phyloP scores from a whole-genome alignment of 2,888 invertebrate species.

The Leptinotarsa juncta region DNA sequence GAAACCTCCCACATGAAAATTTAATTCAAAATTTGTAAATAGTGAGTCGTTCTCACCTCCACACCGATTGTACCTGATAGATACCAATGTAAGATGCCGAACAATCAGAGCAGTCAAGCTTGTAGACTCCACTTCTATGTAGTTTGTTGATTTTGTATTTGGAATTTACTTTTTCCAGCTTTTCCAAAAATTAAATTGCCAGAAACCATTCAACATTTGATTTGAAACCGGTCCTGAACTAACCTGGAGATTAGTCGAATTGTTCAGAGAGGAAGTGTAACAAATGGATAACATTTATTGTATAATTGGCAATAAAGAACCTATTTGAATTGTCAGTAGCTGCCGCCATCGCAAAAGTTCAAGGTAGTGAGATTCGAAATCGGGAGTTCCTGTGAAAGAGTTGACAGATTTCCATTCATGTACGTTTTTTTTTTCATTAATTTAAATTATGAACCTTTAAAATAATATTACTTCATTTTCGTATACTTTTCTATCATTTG shows the following conservation, averaged over 20 bases:
- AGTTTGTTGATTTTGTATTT: no score
- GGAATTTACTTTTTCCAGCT: no score
- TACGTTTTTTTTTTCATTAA: not conserved
- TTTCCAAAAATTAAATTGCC: not conserved
- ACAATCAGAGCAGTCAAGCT: no score
- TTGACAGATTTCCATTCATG: not conserved
- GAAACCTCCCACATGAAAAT: no score
- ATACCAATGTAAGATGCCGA: no score
- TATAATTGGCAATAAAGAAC: conserved; percentile 44
- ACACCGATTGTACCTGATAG: no score
- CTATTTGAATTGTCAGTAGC: conserved; percentile 37
- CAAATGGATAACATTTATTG: conserved; percentile 47
- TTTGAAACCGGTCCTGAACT: conserved; percentile 2
- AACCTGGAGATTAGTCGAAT: conserved; percentile 21
- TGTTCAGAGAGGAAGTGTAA: conserved; percentile 44
- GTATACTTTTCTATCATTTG: no score
- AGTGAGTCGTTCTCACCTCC: no score
- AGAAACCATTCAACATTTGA: not conserved
- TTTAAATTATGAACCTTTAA: no score
- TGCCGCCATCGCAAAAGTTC: conserved; percentile 27
- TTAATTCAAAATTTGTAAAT: no score
- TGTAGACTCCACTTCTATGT: no score
- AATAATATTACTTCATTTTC: no score
- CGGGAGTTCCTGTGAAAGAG: not conserved
- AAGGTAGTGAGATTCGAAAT: conserved; percentile 26